Conservation (phyloP, 2,113 vertebrate genomes). For the Eclectus roratus region DNA sequence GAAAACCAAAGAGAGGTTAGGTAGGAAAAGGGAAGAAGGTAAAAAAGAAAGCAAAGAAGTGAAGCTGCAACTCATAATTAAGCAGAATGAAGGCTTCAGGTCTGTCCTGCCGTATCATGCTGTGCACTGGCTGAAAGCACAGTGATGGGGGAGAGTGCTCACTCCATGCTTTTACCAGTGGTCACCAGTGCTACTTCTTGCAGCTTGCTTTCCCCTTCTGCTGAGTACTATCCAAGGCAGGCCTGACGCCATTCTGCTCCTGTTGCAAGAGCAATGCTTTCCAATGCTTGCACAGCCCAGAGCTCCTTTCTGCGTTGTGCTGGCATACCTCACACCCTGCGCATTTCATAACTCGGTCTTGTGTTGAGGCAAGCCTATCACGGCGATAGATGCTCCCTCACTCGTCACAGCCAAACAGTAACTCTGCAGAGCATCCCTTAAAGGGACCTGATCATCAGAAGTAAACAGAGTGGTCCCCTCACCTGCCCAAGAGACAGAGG, state of each 20-base stretch:
- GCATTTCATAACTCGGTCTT: not conserved
- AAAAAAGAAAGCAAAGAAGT: conserved; percentile 28
- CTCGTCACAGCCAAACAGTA: not conserved
- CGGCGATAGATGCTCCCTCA: rapidly evolving
- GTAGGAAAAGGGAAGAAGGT: conserved; percentile 34
- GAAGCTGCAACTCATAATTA: not conserved
- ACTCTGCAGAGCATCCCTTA: not conserved
- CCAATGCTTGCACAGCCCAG: not conserved
- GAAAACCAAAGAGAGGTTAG: conserved; percentile 27
- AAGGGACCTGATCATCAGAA: not conserved
- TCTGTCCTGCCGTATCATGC: not conserved
- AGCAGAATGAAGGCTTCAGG: not conserved
- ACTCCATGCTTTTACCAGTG: not conserved
- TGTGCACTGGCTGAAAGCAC: not conserved
- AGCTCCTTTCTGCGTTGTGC: not conserved
- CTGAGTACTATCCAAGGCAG: not conserved
- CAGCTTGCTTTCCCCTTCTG: not conserved
- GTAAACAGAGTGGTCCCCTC: rapidly evolving
- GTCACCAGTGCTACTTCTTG: not conserved
- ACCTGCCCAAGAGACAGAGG: rapidly evolving
- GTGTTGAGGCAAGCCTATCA: rapidly evolving
- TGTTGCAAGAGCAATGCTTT: not conserved
- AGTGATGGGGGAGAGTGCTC: not conserved
- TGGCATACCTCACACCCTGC: rapidly evolving
- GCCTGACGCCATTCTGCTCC: not conserved